These are phyloP conservation scores for Hypercompe scribonia DNA, from an alignment of 2,888 invertebrate species.

Conservation along the genomic window DNA sequence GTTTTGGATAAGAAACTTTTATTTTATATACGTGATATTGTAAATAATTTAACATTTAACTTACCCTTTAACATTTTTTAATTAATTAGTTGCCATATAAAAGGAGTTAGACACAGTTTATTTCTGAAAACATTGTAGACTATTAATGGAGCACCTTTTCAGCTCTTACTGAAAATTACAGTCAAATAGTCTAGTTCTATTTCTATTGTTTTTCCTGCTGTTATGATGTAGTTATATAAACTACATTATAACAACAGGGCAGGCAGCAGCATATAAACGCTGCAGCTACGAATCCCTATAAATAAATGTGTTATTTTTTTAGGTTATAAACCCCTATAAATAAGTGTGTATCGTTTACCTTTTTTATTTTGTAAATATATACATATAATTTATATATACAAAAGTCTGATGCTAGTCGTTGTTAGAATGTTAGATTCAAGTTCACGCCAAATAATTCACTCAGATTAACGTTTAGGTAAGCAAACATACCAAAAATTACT, in stretches of 20 bases:
- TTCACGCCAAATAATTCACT: neutral
- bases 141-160: neutral
- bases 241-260: no score
- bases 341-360: no score
- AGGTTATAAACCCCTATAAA: no score
- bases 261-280: no score
- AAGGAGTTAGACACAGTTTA: neutral
- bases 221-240: no score
- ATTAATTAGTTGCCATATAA: no score
- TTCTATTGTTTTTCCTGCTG: no score
- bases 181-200: no score
- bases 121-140: neutral
- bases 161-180: neutral
- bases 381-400: neutral
- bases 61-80: neutral
- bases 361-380: no score
- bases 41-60: neutral
- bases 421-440: neutral
- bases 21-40: neutral
- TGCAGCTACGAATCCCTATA: no score
- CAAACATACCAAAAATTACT: no score
- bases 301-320: no score
- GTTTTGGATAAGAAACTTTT: neutral
- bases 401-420: neutral
- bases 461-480: neutral